A percentile compares a stretch with the other conserved stretches of the same genome.
Conservation (phyloP, 2,797 vertebrate genomes). For the Miichthys miiuy region DNA sequence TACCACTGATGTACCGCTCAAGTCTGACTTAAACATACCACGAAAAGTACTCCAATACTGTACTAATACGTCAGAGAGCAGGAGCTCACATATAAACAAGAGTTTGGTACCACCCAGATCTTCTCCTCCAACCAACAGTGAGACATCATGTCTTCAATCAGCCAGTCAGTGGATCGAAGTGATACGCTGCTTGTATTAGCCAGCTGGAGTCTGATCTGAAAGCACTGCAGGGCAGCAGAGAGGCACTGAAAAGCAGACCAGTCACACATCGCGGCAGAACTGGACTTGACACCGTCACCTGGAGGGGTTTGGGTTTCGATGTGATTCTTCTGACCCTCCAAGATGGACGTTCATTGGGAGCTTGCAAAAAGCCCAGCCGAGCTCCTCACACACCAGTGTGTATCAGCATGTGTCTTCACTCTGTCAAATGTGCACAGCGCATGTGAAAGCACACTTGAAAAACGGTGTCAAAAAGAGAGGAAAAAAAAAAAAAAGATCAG, state of each 20-base stretch:
- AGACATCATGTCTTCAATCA: conserved; percentile 40
- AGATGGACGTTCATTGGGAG: conserved; percentile 54
- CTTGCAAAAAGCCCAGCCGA: conserved; percentile 34
- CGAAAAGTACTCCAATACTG: conserved; percentile 36
- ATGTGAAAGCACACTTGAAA: conserved; percentile 73
- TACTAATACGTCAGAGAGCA: conserved; percentile 44
- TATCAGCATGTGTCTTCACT: conserved; percentile 76
- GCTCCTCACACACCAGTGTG: conserved; percentile 50
- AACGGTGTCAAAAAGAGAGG: conserved; percentile 66
- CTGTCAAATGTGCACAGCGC: conserved; percentile 66
- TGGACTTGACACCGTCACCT: conserved; percentile 56
- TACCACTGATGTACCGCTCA: conserved; percentile 63
- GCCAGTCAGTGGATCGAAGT: conserved; percentile 42
- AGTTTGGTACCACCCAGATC: conserved; percentile 55
- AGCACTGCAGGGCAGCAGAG: conserved; percentile 83
- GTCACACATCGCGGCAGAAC: conserved; percentile 60
- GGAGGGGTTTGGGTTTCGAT: conserved; percentile 52
- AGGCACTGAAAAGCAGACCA: conserved; percentile 78
- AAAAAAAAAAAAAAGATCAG: conserved; percentile 25
- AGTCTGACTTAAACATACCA: conserved; percentile 53
- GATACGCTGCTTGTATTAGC: conserved; percentile 36
- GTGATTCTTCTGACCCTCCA: conserved; percentile 54
- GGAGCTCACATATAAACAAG: conserved; percentile 41
- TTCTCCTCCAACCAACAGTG: conserved; percentile 44
- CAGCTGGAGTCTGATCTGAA: conserved; percentile 57